phyloP scores from a whole-genome alignment of 2,797 vertebrate species.

The Acanthurus tractus region DNA sequence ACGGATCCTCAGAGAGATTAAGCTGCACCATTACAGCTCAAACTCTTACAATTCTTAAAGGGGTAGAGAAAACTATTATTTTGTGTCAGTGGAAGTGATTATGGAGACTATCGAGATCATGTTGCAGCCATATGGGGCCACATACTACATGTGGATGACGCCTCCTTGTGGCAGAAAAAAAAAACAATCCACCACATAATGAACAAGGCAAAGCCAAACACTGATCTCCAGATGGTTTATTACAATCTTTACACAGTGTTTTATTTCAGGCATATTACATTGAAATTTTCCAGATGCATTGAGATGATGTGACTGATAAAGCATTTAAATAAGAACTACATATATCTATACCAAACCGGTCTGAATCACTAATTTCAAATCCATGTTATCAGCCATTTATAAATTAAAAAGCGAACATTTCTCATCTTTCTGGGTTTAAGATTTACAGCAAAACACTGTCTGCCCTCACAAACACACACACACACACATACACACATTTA shows the following conservation, averaged over 20 bases:
- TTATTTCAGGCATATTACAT: constrained; percentile 61
- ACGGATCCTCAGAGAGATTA: neutral
- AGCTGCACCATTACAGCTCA: neutral
- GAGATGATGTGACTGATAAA: constrained; percentile 56
- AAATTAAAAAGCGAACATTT: constrained; percentile 40
- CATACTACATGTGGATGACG: constrained; percentile 1
- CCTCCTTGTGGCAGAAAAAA: constrained; percentile 64
- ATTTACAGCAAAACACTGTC: neutral
- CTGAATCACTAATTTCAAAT: constrained; percentile 42
- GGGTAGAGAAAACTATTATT: constrained; percentile 1
- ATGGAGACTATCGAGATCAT: neutral
- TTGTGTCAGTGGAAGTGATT: neutral
- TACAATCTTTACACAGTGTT: constrained; percentile 65
- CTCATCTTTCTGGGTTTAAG: constrained; percentile 9
- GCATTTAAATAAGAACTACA: constrained; percentile 67
- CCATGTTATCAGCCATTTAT: constrained; percentile 18
- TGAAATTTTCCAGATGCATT: constrained; percentile 59
- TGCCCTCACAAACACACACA: constrained; percentile 13
- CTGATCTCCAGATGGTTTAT: constrained; percentile 68
- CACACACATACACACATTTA: constrained; percentile 10
- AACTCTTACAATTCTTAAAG: neutral
- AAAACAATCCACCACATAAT: neutral
- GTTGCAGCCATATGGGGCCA: neutral
- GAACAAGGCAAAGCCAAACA: constrained; percentile 3
- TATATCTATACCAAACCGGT: constrained; percentile 46